phyloP scores from a whole-genome alignment of 2,113 vertebrate species.

The Neofelis nebulosa region DNA sequence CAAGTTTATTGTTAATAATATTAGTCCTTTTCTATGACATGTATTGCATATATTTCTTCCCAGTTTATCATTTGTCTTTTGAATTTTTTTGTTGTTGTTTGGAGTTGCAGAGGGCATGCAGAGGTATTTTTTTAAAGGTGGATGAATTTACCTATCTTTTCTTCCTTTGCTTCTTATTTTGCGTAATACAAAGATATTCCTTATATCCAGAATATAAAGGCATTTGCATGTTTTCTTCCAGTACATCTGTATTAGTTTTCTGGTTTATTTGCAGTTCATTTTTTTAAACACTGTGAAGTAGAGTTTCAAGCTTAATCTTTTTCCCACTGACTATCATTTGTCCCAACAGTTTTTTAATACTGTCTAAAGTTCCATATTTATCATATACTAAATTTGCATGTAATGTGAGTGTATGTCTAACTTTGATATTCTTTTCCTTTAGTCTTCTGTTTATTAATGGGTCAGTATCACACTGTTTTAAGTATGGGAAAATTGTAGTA shows the following conservation, averaged over 20 bases:
- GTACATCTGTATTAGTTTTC: background rate
- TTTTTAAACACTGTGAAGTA: background rate
- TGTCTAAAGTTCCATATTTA: background rate
- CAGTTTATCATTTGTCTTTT: background rate
- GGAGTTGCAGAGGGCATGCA: background rate
- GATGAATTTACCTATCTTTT: background rate
- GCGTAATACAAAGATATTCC: background rate
- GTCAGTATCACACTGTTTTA: background rate
- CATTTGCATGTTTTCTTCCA: background rate
- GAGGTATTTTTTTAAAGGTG: background rate
- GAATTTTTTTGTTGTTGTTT: background rate
- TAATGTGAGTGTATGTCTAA: background rate
- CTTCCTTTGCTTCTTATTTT: background rate
- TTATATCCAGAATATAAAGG: background rate
- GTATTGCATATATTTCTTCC: background rate
- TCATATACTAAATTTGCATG: background rate
- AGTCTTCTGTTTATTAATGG: background rate
- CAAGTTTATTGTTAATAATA: background rate
- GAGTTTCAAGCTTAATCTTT: background rate
- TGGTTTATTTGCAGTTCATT: background rate
- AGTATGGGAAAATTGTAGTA: background rate
- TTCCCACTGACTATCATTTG: background rate
- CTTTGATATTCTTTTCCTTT: background rate
- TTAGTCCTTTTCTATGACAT: background rate
- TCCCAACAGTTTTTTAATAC: background rate